Base-by-base conservation (phyloP, 2,797 vertebrate genomes). In the Oreochromis grahami region DNA sequence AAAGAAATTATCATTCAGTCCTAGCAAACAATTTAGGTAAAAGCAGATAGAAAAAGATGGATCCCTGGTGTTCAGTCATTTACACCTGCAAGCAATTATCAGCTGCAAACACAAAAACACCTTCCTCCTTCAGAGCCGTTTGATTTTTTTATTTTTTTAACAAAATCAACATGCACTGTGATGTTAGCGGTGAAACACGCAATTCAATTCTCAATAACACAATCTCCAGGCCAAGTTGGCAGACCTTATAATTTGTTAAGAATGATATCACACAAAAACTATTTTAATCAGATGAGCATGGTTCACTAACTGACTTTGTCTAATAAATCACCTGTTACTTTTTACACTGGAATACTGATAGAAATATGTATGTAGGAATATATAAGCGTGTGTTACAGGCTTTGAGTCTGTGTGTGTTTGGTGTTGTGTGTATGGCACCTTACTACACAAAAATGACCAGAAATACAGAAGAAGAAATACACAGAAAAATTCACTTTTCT, bases 201-300 rank as follows among this genome's bases (percentile, higher is more conserved):
- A 53, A 83, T 53, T 79, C 65, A 36, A 63, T 84, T 86, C 63
- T 8, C 52, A 29, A n/a, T 85, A 81, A 68, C 60, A 84, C 80
- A 45, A 63, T 63, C 56, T 65, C 50, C 19, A 55, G 50, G 52
- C 38, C 51, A 53, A 50, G 81, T 68, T 5, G 60, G 81, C 53
- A 36, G 80, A 63, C 74, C 12, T 84, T 19, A 26, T 43, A 13
- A 48, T 83, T 51, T 83, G 53, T 83, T 82, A 76, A 79, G 80
- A 84, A 60, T 80, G n/a, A 52, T 3, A 70, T 91, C 50, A 85
- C 76, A 21, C 26, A 48, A 86, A 76, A 87, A 82, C 68, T 4
- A 24, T 83, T 84, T 88, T 88, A 84, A 92, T 87, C 79, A 78
- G 77, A 88, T 70, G 56, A 90, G 63, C 63, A 50, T 36, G 38